A percentile compares a stretch with the other conserved stretches of the same genome.
phyloP scores from a whole-genome alignment of 1,140 invertebrate species.

The Notospermus geniculatus region DNA sequence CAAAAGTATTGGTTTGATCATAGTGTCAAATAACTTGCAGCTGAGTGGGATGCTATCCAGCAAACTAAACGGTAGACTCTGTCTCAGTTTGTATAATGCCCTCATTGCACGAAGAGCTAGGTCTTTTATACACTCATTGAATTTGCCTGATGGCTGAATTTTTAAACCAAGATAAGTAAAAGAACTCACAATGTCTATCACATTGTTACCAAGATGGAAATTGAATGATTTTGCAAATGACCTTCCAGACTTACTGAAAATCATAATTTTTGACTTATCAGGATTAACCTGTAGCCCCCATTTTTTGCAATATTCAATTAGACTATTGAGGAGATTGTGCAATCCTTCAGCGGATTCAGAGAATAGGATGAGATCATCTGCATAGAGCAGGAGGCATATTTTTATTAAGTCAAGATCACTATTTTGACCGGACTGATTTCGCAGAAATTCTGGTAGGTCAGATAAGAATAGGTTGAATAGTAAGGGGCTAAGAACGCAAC shows the following conservation, averaged over 20 bases:
- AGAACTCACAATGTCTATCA: neutral
- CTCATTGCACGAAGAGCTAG: neutral
- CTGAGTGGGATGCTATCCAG: too few species aligned
- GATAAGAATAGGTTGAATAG: conserved; percentile 3
- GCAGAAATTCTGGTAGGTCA: neutral
- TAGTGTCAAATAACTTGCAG: too few species aligned
- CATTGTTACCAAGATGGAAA: neutral
- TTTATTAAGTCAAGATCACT: neutral
- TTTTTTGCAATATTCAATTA: neutral
- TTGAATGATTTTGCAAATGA: neutral
- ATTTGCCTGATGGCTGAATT: neutral
- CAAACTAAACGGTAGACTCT: too few species aligned
- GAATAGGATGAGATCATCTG: neutral
- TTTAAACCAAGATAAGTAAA: neutral
- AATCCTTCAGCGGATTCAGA: neutral
- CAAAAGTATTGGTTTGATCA: too few species aligned
- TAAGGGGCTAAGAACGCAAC: conserved; percentile 5
- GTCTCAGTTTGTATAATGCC: neutral
- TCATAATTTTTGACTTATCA: neutral
- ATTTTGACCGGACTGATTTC: too few species aligned
- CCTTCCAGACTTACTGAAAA: conserved; percentile 4
- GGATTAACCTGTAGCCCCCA: conserved; percentile 2
- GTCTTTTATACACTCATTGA: neutral
- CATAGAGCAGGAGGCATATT: neutral
- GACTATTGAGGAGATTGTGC: neutral